Conservation (phyloP, 2,797 vertebrate species). For the Microctenopoma stevenorrisi region DNA sequence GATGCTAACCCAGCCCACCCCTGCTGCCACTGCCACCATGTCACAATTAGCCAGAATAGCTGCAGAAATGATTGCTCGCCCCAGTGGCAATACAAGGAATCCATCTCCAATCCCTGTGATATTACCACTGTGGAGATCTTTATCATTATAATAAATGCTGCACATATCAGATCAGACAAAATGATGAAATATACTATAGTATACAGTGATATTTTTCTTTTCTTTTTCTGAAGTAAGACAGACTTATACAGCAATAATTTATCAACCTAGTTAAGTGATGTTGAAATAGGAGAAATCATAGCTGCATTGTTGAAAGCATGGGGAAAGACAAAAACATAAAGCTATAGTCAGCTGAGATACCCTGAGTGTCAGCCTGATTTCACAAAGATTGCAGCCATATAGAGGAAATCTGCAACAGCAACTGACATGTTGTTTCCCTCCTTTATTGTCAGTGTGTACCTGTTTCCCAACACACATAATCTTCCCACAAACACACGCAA, state of each 20-base stretch:
- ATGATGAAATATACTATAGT: slow-evolving; percentile 16
- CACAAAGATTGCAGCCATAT: slow-evolving; percentile 13
- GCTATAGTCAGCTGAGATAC: not conserved
- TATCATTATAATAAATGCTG: slow-evolving; percentile 56
- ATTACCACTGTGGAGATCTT: slow-evolving; percentile 56
- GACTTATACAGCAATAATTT: slow-evolving; percentile 19
- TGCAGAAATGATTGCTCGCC: slow-evolving; percentile 66
- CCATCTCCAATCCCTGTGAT: slow-evolving; percentile 57
- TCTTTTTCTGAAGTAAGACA: not conserved
- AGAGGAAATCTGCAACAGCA: slow-evolving; percentile 13
- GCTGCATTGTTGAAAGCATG: slow-evolving; percentile 9
- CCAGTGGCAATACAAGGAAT: slow-evolving; percentile 52
- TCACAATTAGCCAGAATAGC: slow-evolving; percentile 74
- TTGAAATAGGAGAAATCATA: slow-evolving; percentile 1
- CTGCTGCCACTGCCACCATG: slow-evolving; percentile 62
- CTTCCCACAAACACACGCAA: slow-evolving; percentile 17
- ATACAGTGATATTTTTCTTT: slow-evolving; percentile 25
- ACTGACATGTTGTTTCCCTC: slow-evolving; percentile 26
- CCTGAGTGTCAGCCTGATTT: slow-evolving; percentile 16
- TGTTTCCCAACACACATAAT: slow-evolving; percentile 23
- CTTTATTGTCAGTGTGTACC: slow-evolving; percentile 30
- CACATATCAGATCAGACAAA: slow-evolving; percentile 39
- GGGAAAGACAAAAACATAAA: slow-evolving; percentile 11
- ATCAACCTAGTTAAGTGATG: slow-evolving; percentile 3
- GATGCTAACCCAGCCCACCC: slow-evolving; percentile 70